A percentile compares a stretch with the other conserved stretches of the same genome.
Evolutionary conservation across 2,888 invertebrate species (phyloP).

Genomic region (Sthenelais limicola): DNA sequence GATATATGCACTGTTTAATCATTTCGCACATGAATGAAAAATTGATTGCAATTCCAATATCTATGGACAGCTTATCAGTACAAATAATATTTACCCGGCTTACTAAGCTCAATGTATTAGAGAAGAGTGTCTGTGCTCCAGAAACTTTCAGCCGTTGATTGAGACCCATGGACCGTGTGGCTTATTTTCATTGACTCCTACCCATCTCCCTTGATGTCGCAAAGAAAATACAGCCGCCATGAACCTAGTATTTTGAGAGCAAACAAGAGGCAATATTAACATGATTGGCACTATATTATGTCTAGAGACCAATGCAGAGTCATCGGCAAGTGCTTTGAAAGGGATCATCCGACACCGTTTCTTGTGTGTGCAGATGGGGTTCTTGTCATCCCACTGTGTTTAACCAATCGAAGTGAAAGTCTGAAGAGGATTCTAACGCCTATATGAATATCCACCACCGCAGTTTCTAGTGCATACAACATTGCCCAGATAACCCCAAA

Average conservation of each 20-base stretch:
- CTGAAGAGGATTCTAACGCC: no score
- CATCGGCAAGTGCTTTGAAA: not conserved
- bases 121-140: no score
- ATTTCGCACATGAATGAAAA: no score
- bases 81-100: no score
- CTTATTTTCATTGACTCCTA: conserved; percentile 29
- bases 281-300: conserved; percentile 36
- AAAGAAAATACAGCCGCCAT: conserved; percentile 17
- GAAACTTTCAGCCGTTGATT: conserved; percentile 11
- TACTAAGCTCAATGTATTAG: no score
- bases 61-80: no score
- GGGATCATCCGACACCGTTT: not conserved
- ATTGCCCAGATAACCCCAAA: no score
- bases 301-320: conserved; percentile 15
- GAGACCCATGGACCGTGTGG: conserved; percentile 7
- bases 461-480: no score
- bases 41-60: no score
- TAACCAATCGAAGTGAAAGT: conserved; percentile 17
- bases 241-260: conserved; percentile 16
- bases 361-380: conserved; percentile 1
- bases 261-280: conserved; percentile 28
- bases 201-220: conserved; percentile 2
- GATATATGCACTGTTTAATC: no score
- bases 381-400: conserved; percentile 12
- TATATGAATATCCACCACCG: no score